Base-by-base conservation (phyloP, 2,888 invertebrate species). In the Drepana falcataria region DNA sequence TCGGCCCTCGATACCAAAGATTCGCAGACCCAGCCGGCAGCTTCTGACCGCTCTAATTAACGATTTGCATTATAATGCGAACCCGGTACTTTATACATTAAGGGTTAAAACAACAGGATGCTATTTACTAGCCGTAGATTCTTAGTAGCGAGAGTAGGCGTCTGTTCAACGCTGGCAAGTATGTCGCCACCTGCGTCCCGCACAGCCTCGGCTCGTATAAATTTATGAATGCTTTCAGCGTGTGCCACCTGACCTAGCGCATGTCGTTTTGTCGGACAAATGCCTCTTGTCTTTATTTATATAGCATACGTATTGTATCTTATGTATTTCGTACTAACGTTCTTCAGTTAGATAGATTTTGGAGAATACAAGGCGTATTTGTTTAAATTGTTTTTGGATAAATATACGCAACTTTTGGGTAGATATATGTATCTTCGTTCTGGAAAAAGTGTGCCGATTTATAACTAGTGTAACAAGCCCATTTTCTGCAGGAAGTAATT, bases 221-320 rank as follows among this genome's bases (percentile, higher is more conserved):
- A 90, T 89, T 90, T 90, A 89, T 89, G 88, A 85, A 86, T 77
- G 85, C 85, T 85, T 83, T 87, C 80, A 86, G 77, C 75, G 81
- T 82, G 80, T 83, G 87, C 87, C 87, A 89, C 87, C 90, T 91
- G 89, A 89, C 90, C 89, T 87, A 77, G 71, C 77, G 66, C 77
- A 81, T 77, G 79, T 81, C 83, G 79, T 84, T 87, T 82, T 73
- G 73, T 78, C 71, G 82, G 83, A 86, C 85, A 85, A 86, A 87
- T 85, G 80, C 76, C 69, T 73, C 72, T 72, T 81, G 73, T 79
- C 81, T 78, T 72, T 80, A 78, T 85, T 82, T 85, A 83, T 83
- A 81, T 81, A 73, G 9, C 44, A 9, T 44, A 44, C 44, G 44
- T 6, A 9, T 9, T 9, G 44, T 44, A 44, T 9, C 44, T 44